Base-by-base conservation (phyloP, 1,140 invertebrate genomes). In the Drosophila tani region DNA sequence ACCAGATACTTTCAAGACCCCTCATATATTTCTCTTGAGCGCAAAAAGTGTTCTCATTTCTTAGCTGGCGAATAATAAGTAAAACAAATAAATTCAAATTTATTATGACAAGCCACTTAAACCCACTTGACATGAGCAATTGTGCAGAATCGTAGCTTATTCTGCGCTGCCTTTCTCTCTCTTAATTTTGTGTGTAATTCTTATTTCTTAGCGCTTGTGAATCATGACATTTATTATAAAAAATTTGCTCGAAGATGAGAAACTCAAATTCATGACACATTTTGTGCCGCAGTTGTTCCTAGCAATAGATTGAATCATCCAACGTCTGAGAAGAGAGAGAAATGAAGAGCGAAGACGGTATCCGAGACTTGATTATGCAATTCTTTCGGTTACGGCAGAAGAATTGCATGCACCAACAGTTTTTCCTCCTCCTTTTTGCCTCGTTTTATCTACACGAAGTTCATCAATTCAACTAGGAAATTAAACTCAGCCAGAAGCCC, bases 401-500 rank as follows among this genome's bases (percentile, higher is more conserved):
- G 81, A 84, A 81, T 84, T 84, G 81, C 82, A 85, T 85, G 82
- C 79, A 70, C 82, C 82, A 85, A 77, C 84, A 85, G 81, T 66
- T 81, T 82, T 51, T 41, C 50, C 58, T 43, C 53, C 56, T 38
- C 45, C 45, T 73, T 35, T 57, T 27, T 29, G 47, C 51, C 35
- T 67, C 41, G n/a, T 55, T 66, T 67, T 85, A 85, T 85, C 82
- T 86, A 68, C 79, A 86, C 82, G 83, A 86, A 86, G 82, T 86
- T 86, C 82, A 86, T 86, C 82, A 86, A 87, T 85, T 86, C 82
- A 70, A 80, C 81, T 71, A 49, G 81, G 77, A 85, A 83, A 83
- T 83, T 83, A 83, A 84, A 84, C 71, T 64, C 71, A 69, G 68
- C 60, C 49, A 66, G 55, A 83, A 65, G 64, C 80, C 70, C 80